Base-by-base conservation (phyloP, 1,140 invertebrate genomes). In the Artemia franciscana region DNA sequence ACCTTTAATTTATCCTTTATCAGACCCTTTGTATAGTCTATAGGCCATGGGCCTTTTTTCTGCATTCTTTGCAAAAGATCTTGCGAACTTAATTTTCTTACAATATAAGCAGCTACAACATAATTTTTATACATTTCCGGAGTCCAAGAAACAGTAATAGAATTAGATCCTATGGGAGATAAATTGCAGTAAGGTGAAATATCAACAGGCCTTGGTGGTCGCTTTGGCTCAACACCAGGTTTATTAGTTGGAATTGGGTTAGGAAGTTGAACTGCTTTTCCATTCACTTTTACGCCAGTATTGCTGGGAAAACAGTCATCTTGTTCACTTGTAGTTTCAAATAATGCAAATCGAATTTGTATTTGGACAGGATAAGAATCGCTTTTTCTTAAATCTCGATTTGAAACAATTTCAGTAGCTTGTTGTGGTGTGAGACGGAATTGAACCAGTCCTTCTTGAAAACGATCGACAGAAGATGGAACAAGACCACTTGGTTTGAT, bases 211-310 rank as follows among this genome's bases (percentile, higher is more conserved):
- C 89, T 78, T 12, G 92, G 90, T n/a, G 92, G 92, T 64, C 95
- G 79, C 75, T 96, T 96, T 59, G 93, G 88, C 74, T 98, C 94
- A 26, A 91, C 89, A 60, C 91, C 91, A 12, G 91, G 91, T 74
- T 95, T 94, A 74, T 94, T 97, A 65, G 91, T 96, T 60, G 93
- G 93, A 75, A 97, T 92, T 62, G 91, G 90, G 78, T 91, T 94
- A 65, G 94, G 94, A 70, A 98, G 77, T 66, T 84, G 83, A 69
- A 88, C 90, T 65, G 85, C 74, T 77, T 92, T 92, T 67, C 86
- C 85, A 76, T 98, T 96, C 30, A 98, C 84, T 80, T 92, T 90
- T n/a, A 97, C 88, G 70, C 79, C 81, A 68, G 95, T 84, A 73
- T 83, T 90, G 25, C 91, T 88, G 63, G 94, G 94, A 74, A 98